Conservation (phyloP, 2,888 invertebrate species). For the Protophormia terraenovae region DNA sequence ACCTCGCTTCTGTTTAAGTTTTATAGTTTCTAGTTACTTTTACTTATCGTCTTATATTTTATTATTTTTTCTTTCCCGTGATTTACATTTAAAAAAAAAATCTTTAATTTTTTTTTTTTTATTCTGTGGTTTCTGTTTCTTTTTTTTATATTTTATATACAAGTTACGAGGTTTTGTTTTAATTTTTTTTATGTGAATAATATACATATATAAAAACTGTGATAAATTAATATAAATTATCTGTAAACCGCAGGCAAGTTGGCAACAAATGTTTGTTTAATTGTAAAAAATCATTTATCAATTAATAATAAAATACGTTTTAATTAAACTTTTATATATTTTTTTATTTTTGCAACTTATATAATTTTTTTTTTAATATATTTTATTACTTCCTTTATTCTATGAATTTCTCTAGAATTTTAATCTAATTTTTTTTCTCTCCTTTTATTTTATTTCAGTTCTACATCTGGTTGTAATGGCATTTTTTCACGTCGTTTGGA, state of each 20-base stretch:
- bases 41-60: slow-evolving; percentile 27
- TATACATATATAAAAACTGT: background rate
- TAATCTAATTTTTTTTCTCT: background rate
- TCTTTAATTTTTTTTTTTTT: slow-evolving; percentile 16
- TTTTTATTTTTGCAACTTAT: background rate
- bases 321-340: slow-evolving; percentile 20
- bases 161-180: slow-evolving; percentile 27
- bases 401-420: background rate
- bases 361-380: background rate
- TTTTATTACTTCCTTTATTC: background rate
- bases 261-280: slow-evolving; percentile 43
- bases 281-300: slow-evolving; percentile 53
- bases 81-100: background rate
- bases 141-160: slow-evolving; percentile 11
- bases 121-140: slow-evolving; percentile 46
- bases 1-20: background rate
- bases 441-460: slow-evolving; percentile 84
- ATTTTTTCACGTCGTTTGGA: slow-evolving; percentile 96
- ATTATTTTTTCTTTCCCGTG: background rate
- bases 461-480: slow-evolving; percentile 93
- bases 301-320: slow-evolving; percentile 28
- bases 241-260: slow-evolving; percentile 51
- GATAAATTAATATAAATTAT: slow-evolving; percentile 61
- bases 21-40: background rate
- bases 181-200: slow-evolving; percentile 22